Evolutionary conservation across 2,888 invertebrate genomes (phyloP), one percentile per base, ranked within the genome.

Genomic region (Disparrhopalites patrizii): DNA sequence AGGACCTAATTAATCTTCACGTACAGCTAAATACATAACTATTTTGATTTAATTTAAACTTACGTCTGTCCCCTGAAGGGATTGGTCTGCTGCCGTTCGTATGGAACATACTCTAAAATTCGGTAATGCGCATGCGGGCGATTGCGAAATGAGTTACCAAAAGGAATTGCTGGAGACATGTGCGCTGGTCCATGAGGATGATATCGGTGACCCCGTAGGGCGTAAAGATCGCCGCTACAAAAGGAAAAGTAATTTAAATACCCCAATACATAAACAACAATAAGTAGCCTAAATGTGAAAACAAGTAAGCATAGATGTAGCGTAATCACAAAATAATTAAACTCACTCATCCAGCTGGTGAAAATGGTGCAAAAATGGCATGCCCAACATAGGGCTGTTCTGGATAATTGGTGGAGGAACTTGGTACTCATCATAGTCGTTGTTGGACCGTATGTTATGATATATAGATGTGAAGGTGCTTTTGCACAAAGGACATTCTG

Each of bases 401-500:
- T 57, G 60, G n/a, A 62, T 47, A 13, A 68, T 62, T 28, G 76
- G 66, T 27, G 70, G 78, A 31, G 72, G 78, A 56, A 83, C 78
- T 71, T 82, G 80, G 78, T 93, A 91, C 77, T 93, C 89, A 76
- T 96, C 94, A 80, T 91, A 95, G 76, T 93, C 91, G 71, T 87
- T 85, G 78, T 88, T 88, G 0, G 92, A 90, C 73, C 89, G 86
- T 3, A 95, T 90, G 84, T 93, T 94, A 80, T 95, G 93, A 68
- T 95, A 91, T 66, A 96, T 96, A 7, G 90, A 89, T 76, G 87
- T 89, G 79, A 96, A 96, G 3, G 86, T 84, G 78, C 93, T 91
- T 78, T 97, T 96, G 80, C 97, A 97, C 0, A 97, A 81, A 0
- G 97, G 97, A 79, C 95, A 95, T 77, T 90, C 93, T 0, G 93